phyloP scores from a whole-genome alignment of 2,888 invertebrate genomes.

The Tuta absoluta region DNA sequence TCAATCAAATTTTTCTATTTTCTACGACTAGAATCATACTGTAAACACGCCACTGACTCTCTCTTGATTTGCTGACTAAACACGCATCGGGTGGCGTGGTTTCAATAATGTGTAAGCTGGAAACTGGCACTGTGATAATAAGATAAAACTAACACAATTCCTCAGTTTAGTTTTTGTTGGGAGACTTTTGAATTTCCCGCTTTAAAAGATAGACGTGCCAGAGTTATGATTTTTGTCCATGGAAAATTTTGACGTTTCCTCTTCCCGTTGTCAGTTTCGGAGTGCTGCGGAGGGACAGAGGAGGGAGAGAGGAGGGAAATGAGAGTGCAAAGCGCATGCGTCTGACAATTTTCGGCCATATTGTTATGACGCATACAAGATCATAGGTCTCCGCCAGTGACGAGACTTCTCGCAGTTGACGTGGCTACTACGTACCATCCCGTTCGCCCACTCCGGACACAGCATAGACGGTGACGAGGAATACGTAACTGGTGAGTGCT shows the following conservation, averaged over 20 bases:
- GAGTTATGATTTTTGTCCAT: conserved; percentile 11
- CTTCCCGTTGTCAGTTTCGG: conserved; percentile 30
- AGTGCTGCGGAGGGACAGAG: conserved; percentile 11
- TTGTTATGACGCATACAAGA: conserved; percentile 89
- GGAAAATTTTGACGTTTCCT: conserved; percentile 24
- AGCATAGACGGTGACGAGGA: conserved; percentile 96
- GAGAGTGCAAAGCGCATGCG: conserved; percentile 65
- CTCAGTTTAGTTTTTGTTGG: no score
- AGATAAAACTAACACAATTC: no score
- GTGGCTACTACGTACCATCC: conserved; percentile 96
- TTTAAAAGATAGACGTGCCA: neutral
- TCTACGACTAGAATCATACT: no score
- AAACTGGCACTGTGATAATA: no score
- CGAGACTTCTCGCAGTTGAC: conserved; percentile 93
- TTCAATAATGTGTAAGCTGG: no score
- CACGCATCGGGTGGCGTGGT: no score
- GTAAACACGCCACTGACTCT: no score
- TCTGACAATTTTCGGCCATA: conserved; percentile 83
- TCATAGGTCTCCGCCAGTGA: conserved; percentile 89
- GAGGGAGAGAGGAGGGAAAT: conserved; percentile 32
- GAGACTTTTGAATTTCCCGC: neutral
- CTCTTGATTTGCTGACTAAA: no score
- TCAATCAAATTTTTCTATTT: no score
- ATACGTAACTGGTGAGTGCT: conserved; percentile 96
- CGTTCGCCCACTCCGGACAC: conserved; percentile 96